phyloP scores from a whole-genome alignment of 2,113 vertebrate genomes.

The Odobenus rosmarus region DNA sequence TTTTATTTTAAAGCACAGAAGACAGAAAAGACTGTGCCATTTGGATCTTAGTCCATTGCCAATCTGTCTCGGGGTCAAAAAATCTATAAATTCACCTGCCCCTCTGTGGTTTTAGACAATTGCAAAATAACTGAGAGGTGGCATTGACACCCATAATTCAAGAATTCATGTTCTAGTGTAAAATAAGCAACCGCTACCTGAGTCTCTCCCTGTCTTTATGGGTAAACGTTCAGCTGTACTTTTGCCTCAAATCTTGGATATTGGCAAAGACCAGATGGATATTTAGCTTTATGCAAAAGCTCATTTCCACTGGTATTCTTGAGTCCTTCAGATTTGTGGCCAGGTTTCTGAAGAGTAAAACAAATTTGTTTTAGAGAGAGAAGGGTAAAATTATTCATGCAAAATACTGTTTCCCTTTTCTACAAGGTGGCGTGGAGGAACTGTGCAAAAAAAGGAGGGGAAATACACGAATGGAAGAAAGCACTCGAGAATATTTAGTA shows the following conservation, averaged over 20 bases:
- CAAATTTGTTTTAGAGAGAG: not conserved
- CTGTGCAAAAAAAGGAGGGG: not conserved
- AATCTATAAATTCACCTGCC: slow-evolving; percentile 15
- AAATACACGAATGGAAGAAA: not conserved
- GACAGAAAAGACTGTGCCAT: not conserved
- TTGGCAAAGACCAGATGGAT: not conserved
- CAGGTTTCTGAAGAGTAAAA: slow-evolving; percentile 31
- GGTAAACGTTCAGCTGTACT: not conserved
- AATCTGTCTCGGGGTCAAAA: not conserved
- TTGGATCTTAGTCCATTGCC: not conserved
- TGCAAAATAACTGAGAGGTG: not conserved
- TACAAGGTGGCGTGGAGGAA: not conserved
- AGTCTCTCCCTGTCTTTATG: not conserved
- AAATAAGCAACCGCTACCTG: not conserved
- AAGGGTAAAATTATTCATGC: not conserved
- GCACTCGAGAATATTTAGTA: not conserved
- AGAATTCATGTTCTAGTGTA: not conserved
- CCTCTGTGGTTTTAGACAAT: not conserved
- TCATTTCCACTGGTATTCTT: not conserved
- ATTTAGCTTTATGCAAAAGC: slow-evolving; percentile 5
- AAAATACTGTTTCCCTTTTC: not conserved
- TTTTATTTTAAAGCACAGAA: not conserved
- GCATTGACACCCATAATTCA: not conserved
- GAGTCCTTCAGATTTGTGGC: not conserved
- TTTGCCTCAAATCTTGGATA: not conserved